Conservation (phyloP, 2,797 vertebrate species). For the Crenuchus spilurus region DNA sequence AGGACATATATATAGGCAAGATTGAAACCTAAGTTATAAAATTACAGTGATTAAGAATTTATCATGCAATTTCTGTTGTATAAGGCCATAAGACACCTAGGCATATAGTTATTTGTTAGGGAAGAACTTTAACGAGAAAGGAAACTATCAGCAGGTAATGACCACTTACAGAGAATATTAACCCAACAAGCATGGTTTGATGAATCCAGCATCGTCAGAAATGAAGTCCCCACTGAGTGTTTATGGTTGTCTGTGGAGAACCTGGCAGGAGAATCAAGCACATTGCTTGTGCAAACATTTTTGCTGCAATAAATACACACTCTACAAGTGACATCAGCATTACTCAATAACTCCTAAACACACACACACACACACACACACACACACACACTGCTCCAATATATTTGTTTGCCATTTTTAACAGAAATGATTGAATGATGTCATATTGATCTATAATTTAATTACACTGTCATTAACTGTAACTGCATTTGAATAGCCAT, state of each 20-base stretch:
- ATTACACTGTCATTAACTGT: too few species aligned
- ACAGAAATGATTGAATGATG: too few species aligned
- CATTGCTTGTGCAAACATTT: conserved; percentile 31
- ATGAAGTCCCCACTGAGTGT: conserved; percentile 35
- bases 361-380: not conserved
- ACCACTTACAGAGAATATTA: conserved; percentile 40
- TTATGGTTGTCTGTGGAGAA: conserved; percentile 41
- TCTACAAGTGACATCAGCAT: conserved; percentile 32
- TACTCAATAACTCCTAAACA: conserved; percentile 1
- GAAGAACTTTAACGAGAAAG: conserved; percentile 30
- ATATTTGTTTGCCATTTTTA: conserved; percentile 9
- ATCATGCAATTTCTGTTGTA: not conserved
- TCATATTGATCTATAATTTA: too few species aligned
- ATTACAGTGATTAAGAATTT: not conserved
- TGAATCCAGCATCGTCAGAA: conserved; percentile 42
- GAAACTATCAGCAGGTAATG: conserved; percentile 31
- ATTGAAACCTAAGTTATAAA: too few species aligned
- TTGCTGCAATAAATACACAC: conserved; percentile 14
- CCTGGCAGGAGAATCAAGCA: conserved; percentile 28
- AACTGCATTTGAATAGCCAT: too few species aligned
- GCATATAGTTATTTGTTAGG: conserved; percentile 4
- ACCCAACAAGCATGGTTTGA: conserved; percentile 38
- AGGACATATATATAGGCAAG: not conserved
- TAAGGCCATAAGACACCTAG: not conserved
- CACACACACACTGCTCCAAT: not conserved